Percentiles rank a stretch among this genome's conserved stretches.
Conservation (phyloP, 2,113 vertebrate genomes). For the Seriola aureovittata region DNA sequence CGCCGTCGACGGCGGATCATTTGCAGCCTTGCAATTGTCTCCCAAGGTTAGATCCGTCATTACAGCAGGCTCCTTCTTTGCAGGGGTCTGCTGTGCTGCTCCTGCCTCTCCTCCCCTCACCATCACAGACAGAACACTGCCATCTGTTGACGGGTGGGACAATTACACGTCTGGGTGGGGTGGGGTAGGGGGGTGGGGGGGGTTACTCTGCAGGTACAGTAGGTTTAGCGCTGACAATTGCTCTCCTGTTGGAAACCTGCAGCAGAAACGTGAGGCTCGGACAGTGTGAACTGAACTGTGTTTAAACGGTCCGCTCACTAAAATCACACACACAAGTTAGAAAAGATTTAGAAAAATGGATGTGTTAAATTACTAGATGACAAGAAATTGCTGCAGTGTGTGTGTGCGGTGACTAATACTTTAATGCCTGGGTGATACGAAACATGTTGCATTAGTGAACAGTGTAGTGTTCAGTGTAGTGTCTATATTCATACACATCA, state of each 20-base stretch:
- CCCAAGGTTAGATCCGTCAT: conserved; percentile 72
- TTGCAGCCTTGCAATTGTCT: conserved; percentile 53
- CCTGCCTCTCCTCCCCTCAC: conserved; percentile 52
- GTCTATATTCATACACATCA: neutral
- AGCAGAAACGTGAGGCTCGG: neutral
- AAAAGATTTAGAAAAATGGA: neutral
- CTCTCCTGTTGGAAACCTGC: neutral
- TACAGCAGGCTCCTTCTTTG: conserved; percentile 46
- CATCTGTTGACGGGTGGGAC: conserved; percentile 79
- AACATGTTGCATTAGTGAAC: neutral
- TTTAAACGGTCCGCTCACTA: neutral
- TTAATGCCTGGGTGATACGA: neutral
- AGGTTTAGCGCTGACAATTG: neutral
- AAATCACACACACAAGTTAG: neutral
- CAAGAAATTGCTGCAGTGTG: neutral
- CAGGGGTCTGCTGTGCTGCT: conserved; percentile 39
- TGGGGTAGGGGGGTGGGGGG: conserved; percentile 30
- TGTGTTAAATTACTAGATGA: neutral
- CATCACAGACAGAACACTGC: conserved; percentile 81
- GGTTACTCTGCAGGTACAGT: conserved; percentile 20
- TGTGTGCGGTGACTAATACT: neutral
- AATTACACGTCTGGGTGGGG: conserved; percentile 59
- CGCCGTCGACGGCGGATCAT: conserved; percentile 21
- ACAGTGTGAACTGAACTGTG: neutral
- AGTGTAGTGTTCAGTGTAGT: neutral